Base-by-base conservation (phyloP, 2,888 invertebrate genomes). In the Sphaeridia pumilis region DNA sequence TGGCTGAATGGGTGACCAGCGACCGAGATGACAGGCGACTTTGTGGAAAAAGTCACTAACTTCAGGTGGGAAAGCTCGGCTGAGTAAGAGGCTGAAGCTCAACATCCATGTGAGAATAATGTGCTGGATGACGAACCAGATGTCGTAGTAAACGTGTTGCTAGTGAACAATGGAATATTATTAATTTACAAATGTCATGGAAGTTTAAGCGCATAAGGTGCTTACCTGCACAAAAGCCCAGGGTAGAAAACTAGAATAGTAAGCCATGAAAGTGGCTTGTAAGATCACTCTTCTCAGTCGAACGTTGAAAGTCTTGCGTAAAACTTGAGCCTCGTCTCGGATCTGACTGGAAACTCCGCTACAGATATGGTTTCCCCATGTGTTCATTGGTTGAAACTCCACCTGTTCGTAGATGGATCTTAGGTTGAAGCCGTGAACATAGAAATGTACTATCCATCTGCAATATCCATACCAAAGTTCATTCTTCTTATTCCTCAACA, bases 211-310 rank as follows among this genome's bases (percentile, higher is more conserved):
- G 44, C 46, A 27, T 51, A 47, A 31, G 36, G 26, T 54, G 35
- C 67, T 67, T 72, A 87, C 87, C 76, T 86, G 85, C 28, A 87
- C 84, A 75, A 93, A 89, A 69, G 86, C 84, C 67, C 87, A 84
- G 0, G 93, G 93, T 54, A 93, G 79, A 67, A 90, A 84, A 52
- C 87, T 84, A 38, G 87, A 81, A 69, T 89, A 90, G 69, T 92
- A 93, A 0, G 89, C 85, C 64, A 84, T 85, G 4, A 87, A 71
- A 41, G 90, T 78, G 0, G 92, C 86, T 61, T 83, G 79, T 69
- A 86, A 88, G 2, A 95, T 74, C 52, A 92, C 83, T 71, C 88
- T 87, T 71, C 90, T 92, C 67, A 94, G 78, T 34, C 94, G 76
- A 59, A 80, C 77, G 69, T 93, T 93, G 67, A 95, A 93, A 71